phyloP scores from a whole-genome alignment of 2,113 vertebrate genomes.

The Spilogale gracilis region DNA sequence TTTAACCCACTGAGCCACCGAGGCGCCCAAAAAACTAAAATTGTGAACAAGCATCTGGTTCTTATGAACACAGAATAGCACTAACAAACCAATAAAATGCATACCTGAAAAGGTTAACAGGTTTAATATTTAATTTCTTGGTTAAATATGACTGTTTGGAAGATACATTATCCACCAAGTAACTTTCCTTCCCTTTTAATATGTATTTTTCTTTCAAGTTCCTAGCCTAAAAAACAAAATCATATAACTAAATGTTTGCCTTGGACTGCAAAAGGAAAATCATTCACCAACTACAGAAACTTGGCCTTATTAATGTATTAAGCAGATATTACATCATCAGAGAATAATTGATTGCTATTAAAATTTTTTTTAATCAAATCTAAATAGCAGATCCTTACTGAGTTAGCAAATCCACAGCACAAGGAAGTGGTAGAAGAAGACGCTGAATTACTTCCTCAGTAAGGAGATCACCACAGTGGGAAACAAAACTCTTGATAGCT shows the following conservation, averaged over 20 bases:
- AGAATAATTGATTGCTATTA: neutral
- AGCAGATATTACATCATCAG: slow-evolving; percentile 41
- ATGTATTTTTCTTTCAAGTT: slow-evolving; percentile 66
- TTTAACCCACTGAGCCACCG: too few species aligned
- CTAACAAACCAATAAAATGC: slow-evolving; percentile 61
- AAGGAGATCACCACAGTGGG: slow-evolving; percentile 92
- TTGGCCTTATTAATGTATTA: slow-evolving; percentile 42
- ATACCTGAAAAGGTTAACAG: slow-evolving; percentile 74
- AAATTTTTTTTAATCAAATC: slow-evolving; percentile 40
- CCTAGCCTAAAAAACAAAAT: slow-evolving; percentile 53
- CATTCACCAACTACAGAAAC: neutral
- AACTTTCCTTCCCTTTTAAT: slow-evolving; percentile 71
- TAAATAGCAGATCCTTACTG: slow-evolving; percentile 89
- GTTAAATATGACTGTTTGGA: slow-evolving; percentile 57
- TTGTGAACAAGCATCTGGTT: slow-evolving; percentile 58
- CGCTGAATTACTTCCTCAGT: slow-evolving; percentile 92
- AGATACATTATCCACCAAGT: slow-evolving; percentile 48
- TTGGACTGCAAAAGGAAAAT: slow-evolving; percentile 58
- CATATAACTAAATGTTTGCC: slow-evolving; percentile 48
- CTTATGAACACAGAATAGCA: slow-evolving; percentile 34
- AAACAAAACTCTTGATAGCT: slow-evolving; percentile 95
- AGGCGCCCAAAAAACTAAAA: slow-evolving; percentile 7
- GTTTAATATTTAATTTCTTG: slow-evolving; percentile 67
- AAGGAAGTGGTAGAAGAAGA: slow-evolving; percentile 92
- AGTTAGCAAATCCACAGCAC: slow-evolving; percentile 92